Percentiles rank a stretch among this genome's conserved stretches.
phyloP scores from a whole-genome alignment of 2,888 invertebrate species.

The Agrochola litura region DNA sequence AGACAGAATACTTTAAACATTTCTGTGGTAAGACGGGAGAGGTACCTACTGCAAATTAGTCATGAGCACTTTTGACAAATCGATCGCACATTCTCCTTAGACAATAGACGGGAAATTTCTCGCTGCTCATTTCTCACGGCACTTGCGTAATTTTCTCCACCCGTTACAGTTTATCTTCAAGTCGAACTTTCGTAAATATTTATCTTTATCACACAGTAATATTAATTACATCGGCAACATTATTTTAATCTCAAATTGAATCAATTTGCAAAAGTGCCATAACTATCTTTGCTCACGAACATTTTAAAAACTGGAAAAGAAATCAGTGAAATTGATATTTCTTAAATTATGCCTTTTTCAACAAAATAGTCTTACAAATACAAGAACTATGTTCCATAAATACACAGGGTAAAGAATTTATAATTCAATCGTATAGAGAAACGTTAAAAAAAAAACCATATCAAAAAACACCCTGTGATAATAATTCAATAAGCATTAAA shows the following conservation, averaged over 20 bases:
- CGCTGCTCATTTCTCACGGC: constrained; percentile 63
- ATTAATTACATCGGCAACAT: constrained; percentile 35
- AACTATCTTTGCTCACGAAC: constrained; percentile 45
- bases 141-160: constrained; percentile 55
- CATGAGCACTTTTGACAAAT: constrained; percentile 60
- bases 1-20: constrained; percentile 59
- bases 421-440: constrained; percentile 41
- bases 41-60: constrained; percentile 45
- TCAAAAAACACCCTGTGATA: constrained; percentile 66
- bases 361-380: constrained; percentile 42
- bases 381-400: constrained; percentile 65
- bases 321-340: constrained; percentile 39
- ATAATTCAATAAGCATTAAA: constrained; percentile 60
- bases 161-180: constrained; percentile 51
- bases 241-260: constrained; percentile 40
- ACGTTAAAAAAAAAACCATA: constrained; percentile 38
- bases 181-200: constrained; percentile 60
- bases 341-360: constrained; percentile 47
- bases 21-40: constrained; percentile 36
- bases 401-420: constrained; percentile 51
- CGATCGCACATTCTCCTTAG: constrained; percentile 53
- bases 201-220: constrained; percentile 55
- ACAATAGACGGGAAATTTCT: constrained; percentile 63
- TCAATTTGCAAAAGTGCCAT: constrained; percentile 62
- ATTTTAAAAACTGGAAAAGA: constrained; percentile 34